Base-by-base conservation (phyloP, 2,113 vertebrate genomes). In the Rousettus leschenaultii region DNA sequence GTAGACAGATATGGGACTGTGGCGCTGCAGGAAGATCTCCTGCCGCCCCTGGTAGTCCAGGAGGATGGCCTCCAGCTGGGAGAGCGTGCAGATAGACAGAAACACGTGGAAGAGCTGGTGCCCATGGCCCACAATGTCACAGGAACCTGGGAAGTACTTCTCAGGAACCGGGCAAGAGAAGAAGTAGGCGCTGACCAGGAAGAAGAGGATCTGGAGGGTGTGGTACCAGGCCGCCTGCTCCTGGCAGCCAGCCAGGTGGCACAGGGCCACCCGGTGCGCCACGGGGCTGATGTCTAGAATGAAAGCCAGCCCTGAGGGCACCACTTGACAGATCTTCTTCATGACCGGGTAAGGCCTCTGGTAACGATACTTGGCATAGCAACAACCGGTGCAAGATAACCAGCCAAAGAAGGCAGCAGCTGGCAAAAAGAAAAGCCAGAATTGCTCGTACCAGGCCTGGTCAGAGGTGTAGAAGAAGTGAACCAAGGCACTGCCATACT, bases 31-130 rank as follows among this genome's bases (percentile, higher is more conserved):
- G 75, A 99, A 97, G 18, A 98, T 97, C 21, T 99, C 98, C 86
- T 97, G 98, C 15, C 98, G 98, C 79, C 96, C 98, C 97, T 98
- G 97, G 53, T 99, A 99, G 98, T 99, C 99, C 97, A 98, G 95
- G 74, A 99, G 98, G 86, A 99, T 98, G 74, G 99, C 99, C 97
- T 99, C 99, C 97, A 99, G 98, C 98, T 99, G 99, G 45, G 98
- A 99, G 0, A 99, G 88, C 0, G 99, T 99, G 98, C 99, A 99
- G 96, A 99, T 78, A 8, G 99, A 99, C 97, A 99, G 96, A 82
- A 99, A 99, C 16, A 99, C 57, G 18, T 99, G 99, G 98, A 99
- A 99, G 96, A 99, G 99, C 97, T 99, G 99, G 93, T 99, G 99
- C 9, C 98, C 99, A 0, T 99, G 99, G 65, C 99, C 99, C 48